These are phyloP conservation scores for Pseudopipra pipra DNA, from an alignment of 2,113 vertebrate genomes.

Conservation along the genomic window DNA sequence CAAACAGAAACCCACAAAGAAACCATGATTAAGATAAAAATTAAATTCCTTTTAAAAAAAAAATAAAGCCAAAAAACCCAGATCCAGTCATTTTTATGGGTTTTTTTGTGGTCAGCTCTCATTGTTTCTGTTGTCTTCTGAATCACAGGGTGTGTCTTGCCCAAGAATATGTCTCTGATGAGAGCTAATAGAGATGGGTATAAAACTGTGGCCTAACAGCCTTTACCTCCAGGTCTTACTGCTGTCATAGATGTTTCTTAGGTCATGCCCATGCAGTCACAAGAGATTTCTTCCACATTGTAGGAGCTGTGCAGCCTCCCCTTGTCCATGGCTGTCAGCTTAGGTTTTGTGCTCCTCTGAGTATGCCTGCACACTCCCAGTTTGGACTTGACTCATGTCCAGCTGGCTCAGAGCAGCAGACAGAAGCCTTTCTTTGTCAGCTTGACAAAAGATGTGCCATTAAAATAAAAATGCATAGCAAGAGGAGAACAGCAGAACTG, in stretches of 20 bases:
- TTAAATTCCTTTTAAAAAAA: neutral
- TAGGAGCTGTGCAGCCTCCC: neutral
- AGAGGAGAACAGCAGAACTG: neutral
- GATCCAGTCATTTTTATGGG: neutral
- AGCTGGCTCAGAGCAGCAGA: slow-evolving; percentile 45
- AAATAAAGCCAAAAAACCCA: neutral
- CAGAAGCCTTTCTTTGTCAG: slow-evolving; percentile 50
- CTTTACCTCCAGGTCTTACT: neutral
- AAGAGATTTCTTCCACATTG: neutral
- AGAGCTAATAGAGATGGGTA: neutral
- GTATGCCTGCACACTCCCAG: neutral
- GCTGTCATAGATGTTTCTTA: neutral
- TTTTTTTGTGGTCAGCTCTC: neutral
- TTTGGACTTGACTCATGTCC: slow-evolving; percentile 40
- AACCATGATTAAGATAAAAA: neutral
- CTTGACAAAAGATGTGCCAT: slow-evolving; percentile 36
- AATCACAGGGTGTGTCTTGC: neutral
- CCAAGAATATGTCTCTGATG: neutral
- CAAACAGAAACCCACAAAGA: neutral
- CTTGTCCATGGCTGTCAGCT: neutral
- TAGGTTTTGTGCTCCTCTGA: slow-evolving; percentile 27
- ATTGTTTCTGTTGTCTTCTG: neutral
- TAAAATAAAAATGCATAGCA: slow-evolving; percentile 42
- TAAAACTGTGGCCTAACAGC: neutral
- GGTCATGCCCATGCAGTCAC: neutral